Percentiles rank a stretch among this genome's conserved stretches.
phyloP scores from a whole-genome alignment of 2,888 invertebrate species.

The Stenolophus ochropezus region DNA sequence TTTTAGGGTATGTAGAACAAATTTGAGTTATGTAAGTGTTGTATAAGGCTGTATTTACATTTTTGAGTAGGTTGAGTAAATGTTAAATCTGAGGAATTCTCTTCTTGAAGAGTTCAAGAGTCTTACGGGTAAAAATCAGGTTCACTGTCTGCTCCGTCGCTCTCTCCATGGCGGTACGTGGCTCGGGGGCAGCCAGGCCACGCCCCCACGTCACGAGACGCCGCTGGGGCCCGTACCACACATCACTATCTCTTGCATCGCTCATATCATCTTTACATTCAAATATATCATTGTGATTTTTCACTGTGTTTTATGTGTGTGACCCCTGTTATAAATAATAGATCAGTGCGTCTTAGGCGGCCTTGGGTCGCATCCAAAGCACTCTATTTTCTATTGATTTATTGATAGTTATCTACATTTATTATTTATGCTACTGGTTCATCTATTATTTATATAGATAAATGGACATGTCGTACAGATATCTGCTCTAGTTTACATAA shows the following conservation, averaged over 20 bases:
- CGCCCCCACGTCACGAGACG: slow-evolving; percentile 33
- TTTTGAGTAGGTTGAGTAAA: background rate
- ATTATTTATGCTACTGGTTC: too few species aligned
- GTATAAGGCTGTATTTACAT: background rate
- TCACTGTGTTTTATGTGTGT: background rate
- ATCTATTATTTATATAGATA: background rate
- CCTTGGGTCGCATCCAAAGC: background rate
- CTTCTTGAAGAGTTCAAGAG: slow-evolving; percentile 16
- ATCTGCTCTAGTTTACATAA: background rate
- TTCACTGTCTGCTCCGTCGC: slow-evolving; percentile 1
- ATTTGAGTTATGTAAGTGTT: too few species aligned
- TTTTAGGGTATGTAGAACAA: too few species aligned
- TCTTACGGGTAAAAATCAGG: slow-evolving; percentile 12
- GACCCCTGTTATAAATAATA: background rate
- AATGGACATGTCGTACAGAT: background rate
- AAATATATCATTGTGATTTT: background rate
- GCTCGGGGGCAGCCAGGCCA: background rate
- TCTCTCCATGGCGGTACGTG: background rate
- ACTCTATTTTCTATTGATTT: background rate
- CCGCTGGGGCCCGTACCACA: background rate
- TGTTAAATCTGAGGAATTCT: background rate
- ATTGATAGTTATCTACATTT: background rate
- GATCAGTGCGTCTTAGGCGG: background rate
- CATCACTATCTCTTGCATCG: background rate
- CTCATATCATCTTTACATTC: background rate